Percentiles rank a stretch among this genome's conserved stretches.
Conservation (phyloP, 1,140 invertebrate species). For the Drosophila takahashii region DNA sequence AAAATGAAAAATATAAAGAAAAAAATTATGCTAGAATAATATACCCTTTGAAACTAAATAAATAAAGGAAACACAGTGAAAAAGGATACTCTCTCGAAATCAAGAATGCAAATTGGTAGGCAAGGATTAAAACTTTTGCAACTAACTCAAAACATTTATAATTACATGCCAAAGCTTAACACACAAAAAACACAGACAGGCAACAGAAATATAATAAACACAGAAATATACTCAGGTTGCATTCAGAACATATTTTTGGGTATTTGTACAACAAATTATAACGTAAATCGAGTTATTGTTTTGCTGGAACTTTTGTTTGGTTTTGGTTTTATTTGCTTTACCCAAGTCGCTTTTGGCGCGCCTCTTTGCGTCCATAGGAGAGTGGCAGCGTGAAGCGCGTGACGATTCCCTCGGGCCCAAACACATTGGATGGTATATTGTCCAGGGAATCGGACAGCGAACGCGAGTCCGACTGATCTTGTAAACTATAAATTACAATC, state of each 20-base stretch:
- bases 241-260: neutral
- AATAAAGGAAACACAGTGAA: neutral
- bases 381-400: slow-evolving; percentile 87
- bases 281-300: slow-evolving; percentile 12
- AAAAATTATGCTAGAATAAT: neutral
- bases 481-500: slow-evolving; percentile 84
- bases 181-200: slow-evolving; percentile 16
- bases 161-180: slow-evolving; percentile 41
- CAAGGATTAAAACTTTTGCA: neutral
- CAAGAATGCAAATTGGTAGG: slow-evolving; percentile 15
- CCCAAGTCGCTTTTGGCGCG: slow-evolving; percentile 87
- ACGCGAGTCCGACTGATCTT: slow-evolving; percentile 85
- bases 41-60: neutral
- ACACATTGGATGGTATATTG: slow-evolving; percentile 85
- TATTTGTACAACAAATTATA: neutral
- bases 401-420: slow-evolving; percentile 84
- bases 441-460: slow-evolving; percentile 85
- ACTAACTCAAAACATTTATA: slow-evolving; percentile 14
- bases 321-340: slow-evolving; percentile 70
- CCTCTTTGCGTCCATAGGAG: slow-evolving; percentile 87
- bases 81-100: neutral
- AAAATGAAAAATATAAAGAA: neutral
- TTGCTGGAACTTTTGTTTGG: slow-evolving; percentile 6
- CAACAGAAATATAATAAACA: slow-evolving; percentile 12
- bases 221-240: slow-evolving; percentile 1